Evolutionary conservation across 23 tunicate genomes (phyloP).

Genomic region (Pegea sp.): DNA sequence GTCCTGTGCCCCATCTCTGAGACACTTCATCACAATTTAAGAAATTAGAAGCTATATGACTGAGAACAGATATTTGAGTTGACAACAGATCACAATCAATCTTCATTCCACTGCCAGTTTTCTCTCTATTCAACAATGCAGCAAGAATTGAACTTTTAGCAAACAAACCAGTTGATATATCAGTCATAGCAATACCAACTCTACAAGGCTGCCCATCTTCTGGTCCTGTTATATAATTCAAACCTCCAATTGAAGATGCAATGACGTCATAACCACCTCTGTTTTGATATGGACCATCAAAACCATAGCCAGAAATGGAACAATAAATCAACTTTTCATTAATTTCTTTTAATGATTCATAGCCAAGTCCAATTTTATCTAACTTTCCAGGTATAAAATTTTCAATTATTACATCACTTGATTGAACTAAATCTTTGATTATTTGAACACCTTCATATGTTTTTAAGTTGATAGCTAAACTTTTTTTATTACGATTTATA

Average conservation of each 20-base stretch:
- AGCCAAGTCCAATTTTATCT: constrained; percentile 52
- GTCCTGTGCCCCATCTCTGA: constrained; percentile 86
- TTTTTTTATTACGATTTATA: constrained; percentile 76
- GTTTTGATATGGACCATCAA: constrained; percentile 49
- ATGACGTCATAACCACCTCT: constrained; percentile 98
- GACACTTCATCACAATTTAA: constrained; percentile 62
- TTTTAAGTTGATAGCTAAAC: constrained; percentile 60
- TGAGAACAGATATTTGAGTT: constrained; percentile 50
- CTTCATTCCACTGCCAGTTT: constrained; percentile 50
- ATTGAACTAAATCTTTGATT: constrained; percentile 19
- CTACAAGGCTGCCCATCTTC: constrained; percentile 86
- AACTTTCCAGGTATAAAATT: constrained; percentile 90
- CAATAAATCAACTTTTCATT: constrained; percentile 59
- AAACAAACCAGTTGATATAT: constrained; percentile 70
- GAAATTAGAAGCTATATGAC: constrained; percentile 62
- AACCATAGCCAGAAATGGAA: constrained; percentile 76
- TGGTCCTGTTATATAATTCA: constrained; percentile 83
- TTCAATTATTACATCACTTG: constrained; percentile 69
- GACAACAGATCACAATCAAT: constrained; percentile 79
- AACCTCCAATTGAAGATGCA: constrained; percentile 77
- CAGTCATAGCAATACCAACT: constrained; percentile 96
- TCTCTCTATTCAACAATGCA: constrained; percentile 34
- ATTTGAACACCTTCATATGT: constrained; percentile 30
- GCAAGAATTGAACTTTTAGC: constrained; percentile 89
- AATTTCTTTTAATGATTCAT: constrained; percentile 27